phyloP scores from a whole-genome alignment of 2,888 invertebrate species.

The Acronicta alni region DNA sequence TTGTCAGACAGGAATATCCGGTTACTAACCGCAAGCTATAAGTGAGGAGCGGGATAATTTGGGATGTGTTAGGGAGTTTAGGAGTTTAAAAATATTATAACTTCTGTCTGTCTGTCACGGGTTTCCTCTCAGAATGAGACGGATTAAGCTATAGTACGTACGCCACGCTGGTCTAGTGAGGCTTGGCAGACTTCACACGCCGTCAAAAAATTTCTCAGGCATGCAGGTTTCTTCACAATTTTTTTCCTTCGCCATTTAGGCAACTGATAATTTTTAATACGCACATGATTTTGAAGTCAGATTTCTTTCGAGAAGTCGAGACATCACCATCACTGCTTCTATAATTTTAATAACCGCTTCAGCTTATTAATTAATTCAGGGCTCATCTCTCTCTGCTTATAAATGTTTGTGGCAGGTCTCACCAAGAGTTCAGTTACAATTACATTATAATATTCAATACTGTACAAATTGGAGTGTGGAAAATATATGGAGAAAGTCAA shows the following conservation, averaged over 20 bases:
- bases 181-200: too few relatives aligned
- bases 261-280: too few relatives aligned
- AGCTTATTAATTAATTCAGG: constrained; percentile 1
- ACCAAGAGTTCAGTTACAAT: constrained; percentile 44
- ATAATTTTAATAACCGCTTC: constrained; percentile 19
- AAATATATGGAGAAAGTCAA: constrained; percentile 28
- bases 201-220: too few relatives aligned
- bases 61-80: neutral
- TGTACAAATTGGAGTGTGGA: constrained; percentile 23
- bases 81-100: neutral
- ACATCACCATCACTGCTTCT: too few relatives aligned
- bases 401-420: constrained; percentile 46
- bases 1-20: constrained; percentile 80
- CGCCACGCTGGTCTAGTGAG: too few relatives aligned
- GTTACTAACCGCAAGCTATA: constrained; percentile 65
- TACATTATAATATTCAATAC: constrained; percentile 45
- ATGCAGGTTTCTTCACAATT: too few relatives aligned
- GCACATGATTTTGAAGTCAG: too few relatives aligned
- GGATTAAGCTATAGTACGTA: too few relatives aligned
- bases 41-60: constrained; percentile 44
- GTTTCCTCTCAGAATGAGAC: too few relatives aligned
- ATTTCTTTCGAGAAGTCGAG: too few relatives aligned
- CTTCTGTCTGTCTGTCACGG: too few relatives aligned
- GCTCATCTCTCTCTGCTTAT: constrained; percentile 24
- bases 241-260: too few relatives aligned